Evolutionary conservation across 2,797 vertebrate species (phyloP), one percentile per base, ranked within the genome.

Genomic region (Pagetopsis macropterus): DNA sequence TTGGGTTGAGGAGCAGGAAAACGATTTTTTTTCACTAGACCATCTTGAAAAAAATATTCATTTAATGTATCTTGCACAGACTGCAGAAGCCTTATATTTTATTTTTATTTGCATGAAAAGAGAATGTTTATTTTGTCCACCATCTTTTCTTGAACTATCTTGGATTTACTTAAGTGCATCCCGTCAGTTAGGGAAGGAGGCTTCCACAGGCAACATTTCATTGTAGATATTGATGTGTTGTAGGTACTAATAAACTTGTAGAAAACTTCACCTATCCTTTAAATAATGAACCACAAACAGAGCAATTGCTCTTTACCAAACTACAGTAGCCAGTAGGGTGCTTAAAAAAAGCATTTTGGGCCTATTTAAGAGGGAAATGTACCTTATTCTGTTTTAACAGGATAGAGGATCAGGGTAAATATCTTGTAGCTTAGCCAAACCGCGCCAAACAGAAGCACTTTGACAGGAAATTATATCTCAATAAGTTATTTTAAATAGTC

Each of bases 381-480:
- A 63, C 37, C 27, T 23, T 31, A 40, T 50, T 59, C 49, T 27
- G 49, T 64, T 70, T 68, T 5, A 59, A 61, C 46, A 60, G 13
- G 31, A 52, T n/a, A 56, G 21, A 9, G 16, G 15, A 41, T 41
- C 13, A 13, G 37, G 41, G 51, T 55, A 14, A 59, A 56, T 43
- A 65, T 58, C 14, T 21, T 48, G 44, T 0, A 63, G 21, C 17
- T 46, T 71, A 48, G 61, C 17, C 15, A 64, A 81, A 72, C 76
- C 50, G 3, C 41, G 52, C 51, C 13, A 31, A 71, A 62, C 71
- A 75, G 67, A 81, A 58, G 44, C 19, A 64, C n/a, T 51, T 23
- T n/a, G 31, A 73, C 61, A 76, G 75, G 62, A 84, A 78, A 82
- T 43, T 58, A 55, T 16, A 64, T 44, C 12, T 57, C 12, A 16